phyloP scores from a whole-genome alignment of 2,113 vertebrate genomes.

The Cyprichromis sp. region DNA sequence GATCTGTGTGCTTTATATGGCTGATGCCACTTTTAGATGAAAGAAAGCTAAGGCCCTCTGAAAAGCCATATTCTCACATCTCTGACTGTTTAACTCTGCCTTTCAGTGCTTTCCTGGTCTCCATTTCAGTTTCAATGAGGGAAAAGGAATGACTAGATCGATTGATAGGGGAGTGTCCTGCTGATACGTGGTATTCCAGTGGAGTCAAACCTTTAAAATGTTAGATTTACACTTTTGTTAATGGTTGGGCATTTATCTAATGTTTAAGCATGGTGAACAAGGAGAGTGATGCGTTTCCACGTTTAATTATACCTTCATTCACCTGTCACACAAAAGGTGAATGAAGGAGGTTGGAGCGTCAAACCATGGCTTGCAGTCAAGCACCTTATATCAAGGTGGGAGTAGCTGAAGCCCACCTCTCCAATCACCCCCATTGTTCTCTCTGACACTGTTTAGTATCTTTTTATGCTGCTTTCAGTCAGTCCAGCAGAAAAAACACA shows the following conservation, averaged over 20 bases:
- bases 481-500: background rate
- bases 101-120: conserved; percentile 13
- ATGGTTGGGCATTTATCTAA: background rate
- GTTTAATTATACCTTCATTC: conserved; percentile 1
- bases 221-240: conserved; percentile 18
- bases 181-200: conserved; percentile 6
- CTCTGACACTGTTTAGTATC: conserved; percentile 5
- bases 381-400: background rate
- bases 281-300: background rate
- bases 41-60: conserved; percentile 24
- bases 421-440: background rate
- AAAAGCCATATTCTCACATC: conserved; percentile 61
- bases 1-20: conserved; percentile 15
- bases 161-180: background rate
- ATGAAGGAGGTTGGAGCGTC: background rate
- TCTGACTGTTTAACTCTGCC: conserved; percentile 43
- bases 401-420: background rate
- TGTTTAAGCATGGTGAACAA: background rate
- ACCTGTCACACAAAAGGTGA: background rate
- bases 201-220: conserved; percentile 4
- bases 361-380: background rate
- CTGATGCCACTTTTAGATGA: conserved; percentile 18
- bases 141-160: background rate
- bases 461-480: conserved; percentile 23
- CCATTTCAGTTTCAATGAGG: conserved; percentile 10